A percentile compares a stretch with the other conserved stretches of the same genome.
Conservation (phyloP, 2,113 vertebrate genomes). For the Gallinago paraguaiae region DNA sequence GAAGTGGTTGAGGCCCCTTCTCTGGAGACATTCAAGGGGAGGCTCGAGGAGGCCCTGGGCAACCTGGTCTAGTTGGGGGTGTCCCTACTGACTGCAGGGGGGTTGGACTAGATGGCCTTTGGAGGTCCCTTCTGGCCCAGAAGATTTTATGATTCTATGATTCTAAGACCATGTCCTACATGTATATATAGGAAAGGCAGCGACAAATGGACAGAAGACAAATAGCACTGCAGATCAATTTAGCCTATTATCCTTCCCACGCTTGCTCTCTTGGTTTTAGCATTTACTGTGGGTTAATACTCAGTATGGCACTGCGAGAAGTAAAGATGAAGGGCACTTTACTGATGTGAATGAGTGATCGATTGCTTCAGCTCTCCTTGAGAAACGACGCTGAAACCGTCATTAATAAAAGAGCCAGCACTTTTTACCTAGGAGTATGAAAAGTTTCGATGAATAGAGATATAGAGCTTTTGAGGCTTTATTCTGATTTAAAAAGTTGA, state of each 20-base stretch:
- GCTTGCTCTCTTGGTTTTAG: neutral
- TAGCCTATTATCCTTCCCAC: neutral
- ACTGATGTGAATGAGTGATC: constrained; percentile 28
- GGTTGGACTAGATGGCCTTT: too few species aligned
- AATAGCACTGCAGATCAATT: neutral
- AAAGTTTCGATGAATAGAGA: neutral
- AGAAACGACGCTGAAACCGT: neutral
- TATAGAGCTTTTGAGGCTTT: neutral
- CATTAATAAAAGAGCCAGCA: neutral
- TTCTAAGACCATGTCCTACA: neutral
- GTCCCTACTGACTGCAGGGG: too few species aligned
- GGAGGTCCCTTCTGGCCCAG: too few species aligned
- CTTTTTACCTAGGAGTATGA: neutral
- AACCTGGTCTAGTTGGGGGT: too few species aligned
- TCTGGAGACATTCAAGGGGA: too few species aligned
- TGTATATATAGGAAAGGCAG: neutral
- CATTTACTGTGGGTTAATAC: constrained; percentile 1
- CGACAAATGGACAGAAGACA: neutral
- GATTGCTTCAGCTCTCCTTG: neutral
- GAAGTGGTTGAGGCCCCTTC: too few species aligned
- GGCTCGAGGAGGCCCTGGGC: too few species aligned
- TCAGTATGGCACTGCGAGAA: neutral
- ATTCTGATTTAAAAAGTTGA: neutral
- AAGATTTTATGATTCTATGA: too few species aligned
- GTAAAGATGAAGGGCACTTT: constrained; percentile 22